Percentiles rank a stretch among this genome's conserved stretches.
Conservation (phyloP, 2,797 vertebrate species). For the Apodemus agrarius region DNA sequence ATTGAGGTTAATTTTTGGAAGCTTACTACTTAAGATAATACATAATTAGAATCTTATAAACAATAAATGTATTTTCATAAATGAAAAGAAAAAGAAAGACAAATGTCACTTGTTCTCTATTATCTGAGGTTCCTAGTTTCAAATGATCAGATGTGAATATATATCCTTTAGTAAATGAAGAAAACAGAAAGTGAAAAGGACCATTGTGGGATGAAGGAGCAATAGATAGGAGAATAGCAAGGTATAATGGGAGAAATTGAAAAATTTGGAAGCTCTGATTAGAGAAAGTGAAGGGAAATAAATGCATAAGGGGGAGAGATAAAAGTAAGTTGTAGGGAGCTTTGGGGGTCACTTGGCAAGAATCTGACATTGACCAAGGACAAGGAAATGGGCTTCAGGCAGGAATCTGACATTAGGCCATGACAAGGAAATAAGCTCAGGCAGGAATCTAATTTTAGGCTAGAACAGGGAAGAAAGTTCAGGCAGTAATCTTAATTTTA, state of each 20-base stretch:
- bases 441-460: too few relatives aligned
- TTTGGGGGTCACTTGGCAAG: too few relatives aligned
- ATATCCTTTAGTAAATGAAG: too few relatives aligned
- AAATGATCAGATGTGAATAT: neutral
- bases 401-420: too few relatives aligned
- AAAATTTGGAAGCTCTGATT: neutral
- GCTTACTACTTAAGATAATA: neutral
- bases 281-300: neutral
- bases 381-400: too few relatives aligned
- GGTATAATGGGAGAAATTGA: neutral
- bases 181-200: neutral
- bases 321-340: neutral
- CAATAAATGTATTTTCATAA: neutral
- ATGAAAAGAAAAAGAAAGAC: neutral
- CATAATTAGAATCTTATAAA: neutral
- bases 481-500: too few relatives aligned
- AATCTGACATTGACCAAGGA: too few relatives aligned
- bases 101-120: neutral
- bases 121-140: neutral
- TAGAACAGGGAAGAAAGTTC: too few relatives aligned
- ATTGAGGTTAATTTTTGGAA: neutral
- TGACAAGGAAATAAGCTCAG: too few relatives aligned
- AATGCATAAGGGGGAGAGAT: neutral
- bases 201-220: neutral
- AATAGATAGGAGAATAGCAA: neutral